These are phyloP conservation scores for Rhea pennata DNA, from an alignment of 2,113 vertebrate species.

Conservation along the genomic window DNA sequence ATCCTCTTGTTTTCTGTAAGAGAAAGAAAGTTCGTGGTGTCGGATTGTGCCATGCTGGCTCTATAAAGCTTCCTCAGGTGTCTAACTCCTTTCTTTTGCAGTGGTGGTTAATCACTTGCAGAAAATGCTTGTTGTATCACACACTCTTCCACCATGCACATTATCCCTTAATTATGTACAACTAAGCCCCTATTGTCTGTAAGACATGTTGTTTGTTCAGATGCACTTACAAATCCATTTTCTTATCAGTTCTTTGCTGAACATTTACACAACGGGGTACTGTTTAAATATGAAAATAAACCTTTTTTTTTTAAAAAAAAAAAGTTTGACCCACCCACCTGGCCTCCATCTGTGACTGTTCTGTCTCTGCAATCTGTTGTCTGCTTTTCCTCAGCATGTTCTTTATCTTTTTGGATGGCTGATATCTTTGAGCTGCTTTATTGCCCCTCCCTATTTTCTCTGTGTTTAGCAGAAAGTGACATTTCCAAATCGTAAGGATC, in stretches of 20 bases:
- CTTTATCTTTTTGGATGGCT: constrained; percentile 84
- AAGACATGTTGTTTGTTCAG: constrained; percentile 61
- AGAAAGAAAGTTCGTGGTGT: background rate
- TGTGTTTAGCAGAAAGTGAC: constrained; percentile 60
- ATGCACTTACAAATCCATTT: constrained; percentile 68
- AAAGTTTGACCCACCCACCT: constrained; percentile 79
- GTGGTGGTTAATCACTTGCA: constrained; percentile 12
- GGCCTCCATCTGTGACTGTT: constrained; percentile 80
- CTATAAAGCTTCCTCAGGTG: background rate
- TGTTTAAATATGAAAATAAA: constrained; percentile 82
- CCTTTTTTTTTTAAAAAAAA: constrained; percentile 63
- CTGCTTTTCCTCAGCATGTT: constrained; percentile 76
- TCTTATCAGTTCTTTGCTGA: constrained; percentile 66
- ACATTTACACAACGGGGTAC: constrained; percentile 63
- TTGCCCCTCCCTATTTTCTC: constrained; percentile 38
- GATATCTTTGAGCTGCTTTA: constrained; percentile 76
- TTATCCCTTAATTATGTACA: constrained; percentile 58
- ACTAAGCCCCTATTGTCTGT: constrained; percentile 29
- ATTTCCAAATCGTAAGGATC: constrained; percentile 76
- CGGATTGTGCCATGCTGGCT: background rate
- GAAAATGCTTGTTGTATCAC: constrained; percentile 3
- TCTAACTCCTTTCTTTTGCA: constrained; percentile 20
- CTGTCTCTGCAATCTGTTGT: constrained; percentile 76
- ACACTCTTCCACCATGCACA: constrained; percentile 12
- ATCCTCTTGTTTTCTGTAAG: background rate